Conservation (phyloP, 2,113 vertebrate species). For the Ia io region DNA sequence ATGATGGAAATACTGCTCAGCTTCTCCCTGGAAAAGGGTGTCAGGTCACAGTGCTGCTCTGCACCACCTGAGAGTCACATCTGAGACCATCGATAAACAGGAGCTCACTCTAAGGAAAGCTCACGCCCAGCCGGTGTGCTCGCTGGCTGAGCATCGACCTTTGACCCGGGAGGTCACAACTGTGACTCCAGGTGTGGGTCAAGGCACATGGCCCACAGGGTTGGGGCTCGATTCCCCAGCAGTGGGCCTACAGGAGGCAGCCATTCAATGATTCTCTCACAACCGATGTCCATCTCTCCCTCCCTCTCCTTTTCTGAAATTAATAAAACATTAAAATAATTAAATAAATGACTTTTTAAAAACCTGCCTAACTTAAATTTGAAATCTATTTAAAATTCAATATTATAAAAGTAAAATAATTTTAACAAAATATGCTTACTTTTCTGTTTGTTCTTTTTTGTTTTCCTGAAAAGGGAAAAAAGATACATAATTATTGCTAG, state of each 20-base stretch:
- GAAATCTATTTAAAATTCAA: neutral
- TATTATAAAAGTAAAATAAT: neutral
- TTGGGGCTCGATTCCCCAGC: too few species aligned
- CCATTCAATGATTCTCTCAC: too few species aligned
- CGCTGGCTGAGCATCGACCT: too few species aligned
- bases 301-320: too few species aligned
- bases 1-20: neutral
- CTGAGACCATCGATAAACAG: neutral
- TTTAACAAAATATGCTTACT: conserved; percentile 84
- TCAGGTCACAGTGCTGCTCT: neutral
- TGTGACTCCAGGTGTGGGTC: too few species aligned
- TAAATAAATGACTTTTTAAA: neutral
- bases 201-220: too few species aligned
- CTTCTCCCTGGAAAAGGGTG: neutral
- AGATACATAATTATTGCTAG: neutral
- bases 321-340: too few species aligned
- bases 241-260: too few species aligned
- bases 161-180: too few species aligned
- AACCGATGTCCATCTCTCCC: too few species aligned
- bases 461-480: conserved; percentile 88
- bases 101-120: neutral
- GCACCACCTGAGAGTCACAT: neutral
- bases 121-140: too few species aligned
- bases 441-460: conserved; percentile 99
- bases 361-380: neutral